Evolutionary conservation across 2,113 vertebrate genomes (phyloP), one percentile per base, ranked within the genome.

Genomic region (Pyxicephalus adspersus): DNA sequence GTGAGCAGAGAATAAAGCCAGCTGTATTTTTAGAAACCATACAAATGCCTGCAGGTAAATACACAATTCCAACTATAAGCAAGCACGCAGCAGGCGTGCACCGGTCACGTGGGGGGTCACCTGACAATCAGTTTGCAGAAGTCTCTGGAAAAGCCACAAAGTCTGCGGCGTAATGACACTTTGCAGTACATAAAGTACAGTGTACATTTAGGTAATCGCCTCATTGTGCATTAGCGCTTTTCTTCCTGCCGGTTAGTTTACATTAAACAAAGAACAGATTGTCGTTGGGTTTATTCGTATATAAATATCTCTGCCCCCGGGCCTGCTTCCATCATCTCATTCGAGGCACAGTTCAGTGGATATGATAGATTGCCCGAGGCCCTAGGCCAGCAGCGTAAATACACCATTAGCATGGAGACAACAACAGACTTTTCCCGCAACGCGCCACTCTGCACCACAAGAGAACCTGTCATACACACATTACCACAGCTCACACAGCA

Each of bases 241-340:
- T 55, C 25, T 28, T 26, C 26, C 61, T 29, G 25, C 64, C 52
- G 75, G 60, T 61, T 38, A 60, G 57, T 61, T 76, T 65, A 65
- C 75, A 77, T 77, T 77, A 64, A 64, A 77, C 75, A 74, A 74
- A 74, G 71, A 73, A 74, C 71, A 74, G 71, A 74, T 74, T 74
- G 71, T 60, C 58, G 71, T 77, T 50, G 64, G 38, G 31, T 64
- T 64, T 77, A 65, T 51, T 65, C 61, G 45, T 51, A 64, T 64
- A 77, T 77, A 64, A 77, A 77, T 77, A 77, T 65, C 65, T 77
- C 61, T 52, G 75, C 75, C 75, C 18, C 45, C 22, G 75, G 75
- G 34, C 38, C 63, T n/a, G 45, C 51, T 64, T 77, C 61, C 60
- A 64, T 65, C 58, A 64, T 77, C 50, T 77, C 34, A 77, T 75